Base-by-base conservation (phyloP, 2,113 vertebrate genomes). In the Poicephalus gulielmi region DNA sequence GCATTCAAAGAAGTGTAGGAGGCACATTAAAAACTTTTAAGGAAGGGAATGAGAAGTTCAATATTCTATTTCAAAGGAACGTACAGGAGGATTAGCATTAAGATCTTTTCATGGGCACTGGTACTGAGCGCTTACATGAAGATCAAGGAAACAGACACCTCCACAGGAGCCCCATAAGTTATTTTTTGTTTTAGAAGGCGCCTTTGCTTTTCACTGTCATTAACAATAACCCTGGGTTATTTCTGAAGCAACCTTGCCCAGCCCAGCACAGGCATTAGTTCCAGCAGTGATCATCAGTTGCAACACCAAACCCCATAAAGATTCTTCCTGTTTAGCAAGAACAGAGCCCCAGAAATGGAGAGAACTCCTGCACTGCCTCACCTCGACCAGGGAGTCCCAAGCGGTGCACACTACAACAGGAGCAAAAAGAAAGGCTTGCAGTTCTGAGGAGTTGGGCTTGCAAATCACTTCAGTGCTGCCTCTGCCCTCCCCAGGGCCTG, bases 401-500 rank as follows among this genome's bases (percentile, higher is more conserved):
- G 39, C 31, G 2, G 1, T 33, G 10, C 4, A 13, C 1, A 0
- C 18, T 47, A 57, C 53, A 27, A 28, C 0, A 0, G 10, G 33
- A 43, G 43, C 43, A 64, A 67, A 49, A 41, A 5, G 2, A 49
- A 41, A 82, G 8, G 5, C 49, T 43, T 78, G 33, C 30, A 35
- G 22, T 43, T 28, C 62, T 53, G 39, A 78, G 43, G 12, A 60
- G 23, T 27, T 1, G 0, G 19, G 20, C 18, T 86, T 73, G 10
- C 20, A 53, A 27, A 46, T 39, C 19, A 59, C 27, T 30, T 80
- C 64, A 19, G 28, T 43, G 23, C 11, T 62, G 17, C 27, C 57
- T 79, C 59, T 5, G 7, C 8, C 69, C 6, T 78, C 25, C 31
- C 28, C 52, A 57, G 41, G 27, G 31, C 6, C 17, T 73, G 44